Percentiles rank a stretch among this genome's conserved stretches.
Evolutionary conservation across 2,888 invertebrate species (phyloP).

Genomic region (Caenorhabditis sp.): DNA sequence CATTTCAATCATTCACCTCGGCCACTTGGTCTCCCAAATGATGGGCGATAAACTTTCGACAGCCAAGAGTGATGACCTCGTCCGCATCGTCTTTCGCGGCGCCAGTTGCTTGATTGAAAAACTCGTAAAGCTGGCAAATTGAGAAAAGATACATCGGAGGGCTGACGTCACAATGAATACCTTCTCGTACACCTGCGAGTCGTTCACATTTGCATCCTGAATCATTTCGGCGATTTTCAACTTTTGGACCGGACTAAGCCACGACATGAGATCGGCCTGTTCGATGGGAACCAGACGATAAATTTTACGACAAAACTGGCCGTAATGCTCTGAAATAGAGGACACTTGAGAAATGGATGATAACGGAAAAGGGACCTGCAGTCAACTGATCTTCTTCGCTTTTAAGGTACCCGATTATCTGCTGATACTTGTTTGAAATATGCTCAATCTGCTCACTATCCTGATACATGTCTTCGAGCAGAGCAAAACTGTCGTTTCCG

Average conservation of each 20-base stretch:
- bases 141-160: not conserved
- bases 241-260: constrained; percentile 61
- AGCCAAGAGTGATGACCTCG: constrained; percentile 64
- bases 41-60: constrained; percentile 66
- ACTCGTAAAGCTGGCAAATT: constrained; percentile 57
- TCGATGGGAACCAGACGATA: constrained; percentile 66
- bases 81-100: constrained; percentile 64
- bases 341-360: not conserved
- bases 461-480: constrained; percentile 51
- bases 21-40: constrained; percentile 66
- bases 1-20: constrained; percentile 52
- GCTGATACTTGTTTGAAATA: constrained; percentile 61
- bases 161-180: constrained; percentile 23
- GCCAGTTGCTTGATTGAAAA: constrained; percentile 58
- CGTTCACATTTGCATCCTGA: constrained; percentile 57
- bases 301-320: constrained; percentile 68
- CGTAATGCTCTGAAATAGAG: constrained; percentile 63
- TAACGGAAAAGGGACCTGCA: constrained; percentile 62
- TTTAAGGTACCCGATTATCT: constrained; percentile 61
- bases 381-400: constrained; percentile 59
- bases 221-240: constrained; percentile 61
- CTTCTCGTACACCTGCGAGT: constrained; percentile 63
- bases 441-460: constrained; percentile 65
- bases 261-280: constrained; percentile 62
- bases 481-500: constrained; percentile 43